Base-by-base conservation (phyloP, 2,888 invertebrate genomes). In the Yponomeuta sedellus region DNA sequence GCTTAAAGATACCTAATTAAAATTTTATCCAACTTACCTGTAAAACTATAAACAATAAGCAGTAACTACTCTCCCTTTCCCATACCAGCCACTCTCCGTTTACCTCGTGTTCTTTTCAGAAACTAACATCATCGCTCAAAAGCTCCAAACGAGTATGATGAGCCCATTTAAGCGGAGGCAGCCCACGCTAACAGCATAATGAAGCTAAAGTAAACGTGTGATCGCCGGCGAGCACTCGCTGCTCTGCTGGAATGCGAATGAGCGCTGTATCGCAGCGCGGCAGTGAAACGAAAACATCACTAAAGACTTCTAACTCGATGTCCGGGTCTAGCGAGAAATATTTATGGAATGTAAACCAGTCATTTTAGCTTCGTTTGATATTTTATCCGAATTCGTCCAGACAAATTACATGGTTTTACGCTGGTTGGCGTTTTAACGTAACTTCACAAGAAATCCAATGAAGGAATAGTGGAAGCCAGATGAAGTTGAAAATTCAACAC, bases 111-210 rank as follows among this genome's bases (percentile, higher is more conserved):
- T 52, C 44, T 52, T 16, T 16, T 16, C 44, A 52, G 16, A 12
- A 52, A 52, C 12, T 52, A 52, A 52, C 12, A 0, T 16, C 44
- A 52, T 52, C 44, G 3, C 44, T 52, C 44, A 52, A 52, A 52
- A 52, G 44, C 44, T 52, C 44, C 12, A 52, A 52, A 52, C 44
- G 44, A 52, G 16, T 52, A 52, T 52, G 10, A 52, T 52, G 44
- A 52, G 44, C 44, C 44, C 2, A 4, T 52, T 52, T 52, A 52
- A 16, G 44, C 44, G 16, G 44, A 52, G 44, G 44, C 44, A 52
- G 44, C 44, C 44, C 44, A 19, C 56, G 40, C 82, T 88, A 86
- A 88, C 86, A 75, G 88, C 88, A 88, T 90, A 81, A 80, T 82
- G 84, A 84, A 88, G 77, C 77, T 77, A 76, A 64, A 79, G 82